Percentiles rank a stretch among this genome's conserved stretches.
Evolutionary conservation across 2,113 vertebrate genomes (phyloP).

Genomic region (Hydropotes inermis): DNA sequence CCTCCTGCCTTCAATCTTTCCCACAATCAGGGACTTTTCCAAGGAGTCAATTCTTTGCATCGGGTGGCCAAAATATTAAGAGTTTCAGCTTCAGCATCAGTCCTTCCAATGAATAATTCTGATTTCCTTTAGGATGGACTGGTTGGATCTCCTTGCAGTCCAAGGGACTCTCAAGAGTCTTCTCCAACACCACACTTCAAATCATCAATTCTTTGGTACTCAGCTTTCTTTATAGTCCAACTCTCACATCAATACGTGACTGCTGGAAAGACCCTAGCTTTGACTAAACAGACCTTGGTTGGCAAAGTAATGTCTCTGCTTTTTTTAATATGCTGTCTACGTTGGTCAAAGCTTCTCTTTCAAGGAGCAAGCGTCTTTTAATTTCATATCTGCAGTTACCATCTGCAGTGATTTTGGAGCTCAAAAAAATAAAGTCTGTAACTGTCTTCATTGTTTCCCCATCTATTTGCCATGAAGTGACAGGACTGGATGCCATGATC

Average conservation of each 20-base stretch:
- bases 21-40: neutral
- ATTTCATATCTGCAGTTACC: neutral
- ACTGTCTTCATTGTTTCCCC: neutral
- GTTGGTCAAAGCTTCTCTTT: neutral
- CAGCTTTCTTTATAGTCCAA: neutral
- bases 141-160: neutral
- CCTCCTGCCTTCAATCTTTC: neutral
- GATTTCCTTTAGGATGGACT: neutral
- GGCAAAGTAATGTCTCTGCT: neutral
- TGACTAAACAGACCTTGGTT: neutral
- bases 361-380: neutral
- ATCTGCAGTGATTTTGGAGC: neutral
- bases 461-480: neutral
- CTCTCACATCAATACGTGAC: neutral
- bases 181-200: neutral
- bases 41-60: neutral
- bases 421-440: neutral
- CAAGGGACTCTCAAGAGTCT: neutral
- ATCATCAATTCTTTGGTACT: neutral
- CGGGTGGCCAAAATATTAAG: neutral
- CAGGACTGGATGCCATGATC: neutral
- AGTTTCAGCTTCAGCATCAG: neutral
- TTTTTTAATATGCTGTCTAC: neutral
- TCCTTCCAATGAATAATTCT: neutral
- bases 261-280: neutral